Percentiles rank a stretch among this genome's conserved stretches.
Conservation (phyloP, 2,797 vertebrate species). For the Glyptemys insculpta region DNA sequence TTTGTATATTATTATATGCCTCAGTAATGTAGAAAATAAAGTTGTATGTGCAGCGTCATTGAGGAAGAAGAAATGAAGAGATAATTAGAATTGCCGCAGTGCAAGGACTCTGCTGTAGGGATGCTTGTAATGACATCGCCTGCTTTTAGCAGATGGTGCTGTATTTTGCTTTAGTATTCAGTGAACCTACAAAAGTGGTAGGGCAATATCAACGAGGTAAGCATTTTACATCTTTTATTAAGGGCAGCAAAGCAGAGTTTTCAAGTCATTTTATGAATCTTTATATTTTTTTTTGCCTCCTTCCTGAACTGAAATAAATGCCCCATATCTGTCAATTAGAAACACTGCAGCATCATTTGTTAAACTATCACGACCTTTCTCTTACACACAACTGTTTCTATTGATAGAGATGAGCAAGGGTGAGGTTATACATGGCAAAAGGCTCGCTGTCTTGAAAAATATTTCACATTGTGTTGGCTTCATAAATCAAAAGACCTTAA, state of each 20-base stretch:
- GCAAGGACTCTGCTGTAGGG: not conserved
- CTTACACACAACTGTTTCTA: not conserved
- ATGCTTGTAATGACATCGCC: not conserved
- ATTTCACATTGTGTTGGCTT: not conserved
- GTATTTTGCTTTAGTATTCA: not conserved
- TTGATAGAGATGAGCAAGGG: not conserved
- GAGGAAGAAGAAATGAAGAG: not conserved
- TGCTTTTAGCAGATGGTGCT: not conserved
- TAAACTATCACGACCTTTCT: not conserved
- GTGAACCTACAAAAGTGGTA: not conserved
- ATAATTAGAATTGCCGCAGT: not conserved
- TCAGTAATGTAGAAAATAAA: not conserved
- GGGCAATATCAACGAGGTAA: not conserved
- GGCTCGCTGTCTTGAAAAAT: not conserved
- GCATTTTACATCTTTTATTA: not conserved
- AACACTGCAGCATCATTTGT: not conserved
- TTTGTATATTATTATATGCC: not conserved
- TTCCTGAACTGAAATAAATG: not conserved
- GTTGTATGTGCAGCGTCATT: not conserved
- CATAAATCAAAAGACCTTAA: not conserved
- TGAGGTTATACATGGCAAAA: not conserved
- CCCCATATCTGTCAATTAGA: not conserved
- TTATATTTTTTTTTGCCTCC: not conserved
- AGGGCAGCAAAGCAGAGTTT: not conserved
- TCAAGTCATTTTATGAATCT: not conserved